Percentiles rank a stretch among this genome's conserved stretches.
phyloP scores from a whole-genome alignment of 2,888 invertebrate genomes.

The Unio pictorum region DNA sequence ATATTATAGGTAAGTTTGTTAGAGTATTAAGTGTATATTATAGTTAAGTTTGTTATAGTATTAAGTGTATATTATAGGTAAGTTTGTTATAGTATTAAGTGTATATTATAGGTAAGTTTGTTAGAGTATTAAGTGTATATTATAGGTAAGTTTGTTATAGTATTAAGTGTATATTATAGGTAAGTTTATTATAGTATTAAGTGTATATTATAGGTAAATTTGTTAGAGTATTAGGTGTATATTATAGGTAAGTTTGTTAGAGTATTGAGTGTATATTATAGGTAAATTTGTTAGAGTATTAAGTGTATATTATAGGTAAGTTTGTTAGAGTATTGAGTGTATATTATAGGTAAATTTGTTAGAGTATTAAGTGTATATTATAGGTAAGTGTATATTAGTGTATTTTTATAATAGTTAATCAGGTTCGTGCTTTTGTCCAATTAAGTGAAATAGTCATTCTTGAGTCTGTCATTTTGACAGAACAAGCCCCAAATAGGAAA shows the following conservation, averaged over 20 bases:
- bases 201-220: constrained; percentile 50
- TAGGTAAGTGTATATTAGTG: not conserved
- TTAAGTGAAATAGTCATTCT: not conserved
- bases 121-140: not conserved
- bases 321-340: not conserved
- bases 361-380: not conserved
- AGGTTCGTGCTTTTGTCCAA: too few relatives aligned
- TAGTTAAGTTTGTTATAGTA: not conserved
- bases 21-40: not conserved
- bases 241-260: not conserved
- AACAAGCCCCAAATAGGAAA: too few relatives aligned
- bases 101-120: not conserved
- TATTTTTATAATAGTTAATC: not conserved
- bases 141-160: constrained; percentile 49
- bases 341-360: constrained; percentile 49
- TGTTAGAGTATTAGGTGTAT: not conserved
- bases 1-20: constrained; percentile 50
- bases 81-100: not conserved
- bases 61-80: constrained; percentile 48
- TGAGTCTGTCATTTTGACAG: too few relatives aligned
- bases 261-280: constrained; percentile 18
- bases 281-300: constrained; percentile 39
- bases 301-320: not conserved
- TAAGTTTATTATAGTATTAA: not conserved
- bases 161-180: not conserved